These are phyloP conservation scores for Periophthalmus magnuspinnatus DNA, from an alignment of 2,797 vertebrate genomes.

Conservation along the genomic window DNA sequence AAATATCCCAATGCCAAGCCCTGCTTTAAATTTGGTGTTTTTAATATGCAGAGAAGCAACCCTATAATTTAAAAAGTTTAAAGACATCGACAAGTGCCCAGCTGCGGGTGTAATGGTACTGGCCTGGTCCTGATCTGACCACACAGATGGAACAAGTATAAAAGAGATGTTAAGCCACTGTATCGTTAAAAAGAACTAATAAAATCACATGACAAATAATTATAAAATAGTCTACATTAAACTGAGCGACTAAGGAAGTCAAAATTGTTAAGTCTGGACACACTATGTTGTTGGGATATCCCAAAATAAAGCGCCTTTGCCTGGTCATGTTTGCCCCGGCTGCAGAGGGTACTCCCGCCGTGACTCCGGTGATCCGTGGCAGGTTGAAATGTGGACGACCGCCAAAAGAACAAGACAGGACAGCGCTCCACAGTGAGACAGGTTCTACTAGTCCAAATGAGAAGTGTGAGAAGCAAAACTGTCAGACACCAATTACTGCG, in stretches of 20 bases:
- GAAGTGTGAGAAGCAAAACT: conserved; percentile 35
- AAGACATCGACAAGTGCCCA: not conserved
- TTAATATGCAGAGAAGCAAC: not conserved
- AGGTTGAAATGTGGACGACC: conserved; percentile 21
- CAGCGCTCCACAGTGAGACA: conserved; percentile 11
- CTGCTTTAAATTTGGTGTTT: not conserved
- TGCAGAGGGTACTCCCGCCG: conserved; percentile 26
- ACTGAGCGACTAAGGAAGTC: not conserved
- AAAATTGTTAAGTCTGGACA: not conserved
- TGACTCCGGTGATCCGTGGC: conserved; percentile 27
- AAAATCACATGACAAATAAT: not conserved
- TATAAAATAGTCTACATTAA: not conserved
- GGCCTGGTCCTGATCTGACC: not conserved
- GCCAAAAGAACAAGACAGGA: conserved; percentile 16
- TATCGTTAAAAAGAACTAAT: too few relatives aligned
- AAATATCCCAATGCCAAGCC: not conserved
- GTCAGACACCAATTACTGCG: conserved; percentile 45
- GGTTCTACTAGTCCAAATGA: conserved; percentile 30
- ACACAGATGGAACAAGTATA: not conserved
- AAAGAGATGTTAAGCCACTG: too few relatives aligned
- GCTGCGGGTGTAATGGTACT: not conserved
- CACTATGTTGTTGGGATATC: not conserved
- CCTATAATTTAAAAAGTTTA: not conserved
- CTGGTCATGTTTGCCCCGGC: conserved; percentile 31
- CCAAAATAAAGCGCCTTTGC: conserved; percentile 11